Base-by-base conservation (phyloP, 2,888 invertebrate species). In the Eudasyphora cyanicolor region DNA sequence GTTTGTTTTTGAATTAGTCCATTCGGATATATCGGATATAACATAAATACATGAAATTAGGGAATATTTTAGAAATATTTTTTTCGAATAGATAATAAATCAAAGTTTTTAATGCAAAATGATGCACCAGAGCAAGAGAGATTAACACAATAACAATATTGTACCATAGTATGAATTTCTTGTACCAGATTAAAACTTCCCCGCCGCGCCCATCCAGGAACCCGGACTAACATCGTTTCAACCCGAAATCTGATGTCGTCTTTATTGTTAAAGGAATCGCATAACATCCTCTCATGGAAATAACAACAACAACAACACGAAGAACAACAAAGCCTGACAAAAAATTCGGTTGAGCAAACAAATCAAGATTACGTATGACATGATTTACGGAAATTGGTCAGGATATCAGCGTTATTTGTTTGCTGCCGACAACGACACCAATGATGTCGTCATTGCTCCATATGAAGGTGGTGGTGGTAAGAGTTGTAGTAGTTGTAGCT, bases 341-440 rank as follows among this genome's bases (percentile, higher is more conserved):
- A 64, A 24, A 67, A 67, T 14, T 67, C 42, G 67, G 42, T 67
- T 73, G 64, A 73, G 29, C 78, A 73, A 64, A 79, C 78, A 79
- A 79, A 73, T 79, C 78, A 73, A 79, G 64, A 73, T 38, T 42
- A 73, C 51, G 49, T 38, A 62, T 57, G 57, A 45, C 69, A 45
- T 32, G 29, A 42, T 42, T 60, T 29, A 67, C 79, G 67, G 74
- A 79, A 79, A 79, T 79, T 67, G 74, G 79, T 74, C 67, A 74
- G 79, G 79, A 74, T 79, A 79, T 79, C 73, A 42, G 42, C 12
- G 49, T 27, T 54, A 64, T 64, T 71, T 14, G 29, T 71, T 38
- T n/a, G 24, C 17, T 42, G 42, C 29, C 32, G 27, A 35, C 17
- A 54, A n/a, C 21, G 6, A n/a, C n/a, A n/a, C n/a, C n/a, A 21